Base-by-base conservation (phyloP, 2,113 vertebrate species). In the Coptodon rendalli region DNA sequence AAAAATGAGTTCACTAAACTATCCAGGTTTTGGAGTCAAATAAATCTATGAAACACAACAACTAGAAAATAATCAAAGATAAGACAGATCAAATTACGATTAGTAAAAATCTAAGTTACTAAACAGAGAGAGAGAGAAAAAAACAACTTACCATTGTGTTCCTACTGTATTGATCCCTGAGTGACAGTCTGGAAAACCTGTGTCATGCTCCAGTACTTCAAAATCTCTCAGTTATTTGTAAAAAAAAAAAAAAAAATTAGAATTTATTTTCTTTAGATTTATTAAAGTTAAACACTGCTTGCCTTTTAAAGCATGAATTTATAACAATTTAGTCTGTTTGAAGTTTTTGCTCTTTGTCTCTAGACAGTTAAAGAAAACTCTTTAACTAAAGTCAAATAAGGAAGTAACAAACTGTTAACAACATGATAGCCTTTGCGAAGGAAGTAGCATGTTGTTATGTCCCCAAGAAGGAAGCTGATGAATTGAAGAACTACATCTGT, bases 101-200 rank as follows among this genome's bases (percentile, higher is more conserved):
- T 43, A 43, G 61, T 66, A 38, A 66, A 71, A 6, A 48, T 27
- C 34, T 14, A 84, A 81, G 9, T n/a, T 48, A 24, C 36, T 36
- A 71, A 17, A 78, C n/a, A 40, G 36, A 31, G 34, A 54, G n/a
- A n/a, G n/a, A n/a, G n/a, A n/a, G n/a, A n/a, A n/a, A n/a, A n/a
- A 1, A 66, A 6, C 63, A 85, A 80, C 95, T 94, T 81, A 95
- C 95, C 95, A 95, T 95, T 83, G 22, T 86, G 29, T 54, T 73
- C 29, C 11, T 29, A 56, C 9, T 40, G 11, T 59, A 17, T 57
- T 61, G 57, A 59, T 84, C 48, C 27, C n/a, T 43, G n/a, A 71
- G 12, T 24, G 66, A 24, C 38, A 71, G 16, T 66, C n/a, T 5
- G 61, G 5, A 48, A 84, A 34, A 53, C 52, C 14, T 17, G 5